Evolutionary conservation across 2,113 vertebrate genomes (phyloP), one percentile per base, ranked within the genome.

Genomic region (Pseudopodoces humilis): DNA sequence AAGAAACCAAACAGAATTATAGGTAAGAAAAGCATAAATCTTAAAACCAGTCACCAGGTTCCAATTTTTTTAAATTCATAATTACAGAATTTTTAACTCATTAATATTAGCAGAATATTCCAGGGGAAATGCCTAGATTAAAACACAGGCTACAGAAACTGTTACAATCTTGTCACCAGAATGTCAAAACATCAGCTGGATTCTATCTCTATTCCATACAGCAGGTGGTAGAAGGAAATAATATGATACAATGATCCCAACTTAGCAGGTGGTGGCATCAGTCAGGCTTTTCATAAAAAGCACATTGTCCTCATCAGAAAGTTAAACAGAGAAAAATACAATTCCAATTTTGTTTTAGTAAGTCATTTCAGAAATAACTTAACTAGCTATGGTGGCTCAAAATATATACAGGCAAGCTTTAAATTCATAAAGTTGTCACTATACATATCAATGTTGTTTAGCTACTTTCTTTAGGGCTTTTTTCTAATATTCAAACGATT

Each of bases 181-280:
- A 41, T 79, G 24, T 44, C 80, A 92, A 92, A 95, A 44, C 28
- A 83, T 63, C 67, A 79, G 75, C 91, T 85, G 78, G 50, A 87
- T 85, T 91, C 86, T 71, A 62, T 50, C 50, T 53, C 55, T 65
- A 3, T 58, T 84, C 50, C 3, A 3, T 60, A 63, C 58, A 95
- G 90, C 94, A 88, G 93, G 70, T 94, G 95, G 78, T 85, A 67
- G 78, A 53, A 94, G 84, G 55, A 95, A 91, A 94, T 87, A 35
- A 59, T 87, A 67, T 37, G 89, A 80, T 79, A 87, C 41, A 89
- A n/a, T 27, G 49, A 86, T 85, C 63, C 78, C 71, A 63, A 83
- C 59, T 65, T 76, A 94, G 85, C 93, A 97, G 84, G 69, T 90
- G 91, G 46, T 82, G 39, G 67, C 55, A 94, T 94, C 87, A 92